phyloP scores from a whole-genome alignment of 2,797 vertebrate genomes.

The Cryptoprocta ferox region DNA sequence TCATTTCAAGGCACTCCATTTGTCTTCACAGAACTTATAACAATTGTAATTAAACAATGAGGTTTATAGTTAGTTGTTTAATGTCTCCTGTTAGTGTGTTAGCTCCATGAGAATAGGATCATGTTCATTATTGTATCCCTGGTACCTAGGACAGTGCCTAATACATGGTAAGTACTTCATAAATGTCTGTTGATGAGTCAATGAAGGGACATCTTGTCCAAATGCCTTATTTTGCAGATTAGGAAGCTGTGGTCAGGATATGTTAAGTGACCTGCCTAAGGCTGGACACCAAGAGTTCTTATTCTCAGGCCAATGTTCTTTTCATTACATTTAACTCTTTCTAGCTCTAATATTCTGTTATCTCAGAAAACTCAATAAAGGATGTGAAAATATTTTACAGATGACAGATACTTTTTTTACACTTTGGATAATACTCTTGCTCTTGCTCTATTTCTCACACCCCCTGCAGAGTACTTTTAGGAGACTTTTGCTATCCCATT shows the following conservation, averaged over 20 bases:
- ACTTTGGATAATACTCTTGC: not conserved
- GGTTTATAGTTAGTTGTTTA: not conserved
- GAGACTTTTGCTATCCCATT: not conserved
- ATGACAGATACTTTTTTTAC: not conserved
- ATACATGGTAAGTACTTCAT: not conserved
- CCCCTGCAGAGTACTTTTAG: not conserved
- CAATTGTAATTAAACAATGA: slow-evolving; percentile 16
- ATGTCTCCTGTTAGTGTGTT: not conserved
- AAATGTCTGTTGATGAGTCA: not conserved
- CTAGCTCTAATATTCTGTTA: not conserved
- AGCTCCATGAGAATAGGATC: not conserved
- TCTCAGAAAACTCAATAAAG: slow-evolving; percentile 29
- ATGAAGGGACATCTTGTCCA: not conserved
- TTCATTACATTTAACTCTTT: slow-evolving; percentile 6
- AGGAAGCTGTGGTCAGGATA: not conserved
- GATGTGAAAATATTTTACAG: slow-evolving; percentile 31
- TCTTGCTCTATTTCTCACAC: not conserved
- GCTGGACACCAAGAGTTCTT: slow-evolving; percentile 2
- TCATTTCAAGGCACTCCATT: not conserved
- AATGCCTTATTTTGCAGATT: slow-evolving; percentile 8
- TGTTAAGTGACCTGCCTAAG: not conserved
- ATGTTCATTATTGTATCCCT: not conserved
- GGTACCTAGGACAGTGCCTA: not conserved
- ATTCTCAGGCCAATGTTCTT: not conserved
- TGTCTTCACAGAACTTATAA: not conserved